Base-by-base conservation (phyloP, 2,797 vertebrate genomes). In the Rhinoraja longicauda region DNA sequence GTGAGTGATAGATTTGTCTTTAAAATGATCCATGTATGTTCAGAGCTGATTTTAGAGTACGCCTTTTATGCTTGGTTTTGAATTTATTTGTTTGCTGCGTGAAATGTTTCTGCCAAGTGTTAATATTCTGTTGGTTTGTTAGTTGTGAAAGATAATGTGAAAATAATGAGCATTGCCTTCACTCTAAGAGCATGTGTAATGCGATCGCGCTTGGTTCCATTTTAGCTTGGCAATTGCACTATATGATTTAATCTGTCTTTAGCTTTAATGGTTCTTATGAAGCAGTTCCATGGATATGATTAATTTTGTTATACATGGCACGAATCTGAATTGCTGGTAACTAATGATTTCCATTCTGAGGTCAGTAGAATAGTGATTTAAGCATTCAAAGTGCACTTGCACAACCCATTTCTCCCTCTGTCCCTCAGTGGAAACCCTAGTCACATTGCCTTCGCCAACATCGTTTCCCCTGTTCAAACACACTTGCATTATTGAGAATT, bases 181-280 rank as follows among this genome's bases (percentile, higher is more conserved):
- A 73, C 24, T 39, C 21, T 90, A 12, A 72, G 24, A 53, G 6
- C 10, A 5, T 91, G 70, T 73, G 21, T 36, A 73, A 73, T 92
- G 64, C 72, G 88, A 91, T 45, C 13, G 29, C 1, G 59, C 62
- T 77, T 57, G 53, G 70, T 92, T 91, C 36, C 32, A 64, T 45
- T 73, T 53, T 53, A 73, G 73, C 53, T 53, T 92, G 67, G 72
- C 45, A 45, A 45, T 92, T 92, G 84, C 84, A 88, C 84, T 88
- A 88, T 82, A 82, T 32, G 17, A 5, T 88, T 88, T 88, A 32
- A 36, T 88, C 17, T 67, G 62, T 62, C 81, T 13, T 59, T 57
- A 53, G 62, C 53, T 59, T 86, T 62, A 88, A 32, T 36, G 53
- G 10, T 29, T 59, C 53, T 26, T 57, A 26, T 88, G 84, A 67